Evolutionary conservation across 2,797 vertebrate species (phyloP), one percentile per base, ranked within the genome.

Genomic region (Onychomys arenicola): DNA sequence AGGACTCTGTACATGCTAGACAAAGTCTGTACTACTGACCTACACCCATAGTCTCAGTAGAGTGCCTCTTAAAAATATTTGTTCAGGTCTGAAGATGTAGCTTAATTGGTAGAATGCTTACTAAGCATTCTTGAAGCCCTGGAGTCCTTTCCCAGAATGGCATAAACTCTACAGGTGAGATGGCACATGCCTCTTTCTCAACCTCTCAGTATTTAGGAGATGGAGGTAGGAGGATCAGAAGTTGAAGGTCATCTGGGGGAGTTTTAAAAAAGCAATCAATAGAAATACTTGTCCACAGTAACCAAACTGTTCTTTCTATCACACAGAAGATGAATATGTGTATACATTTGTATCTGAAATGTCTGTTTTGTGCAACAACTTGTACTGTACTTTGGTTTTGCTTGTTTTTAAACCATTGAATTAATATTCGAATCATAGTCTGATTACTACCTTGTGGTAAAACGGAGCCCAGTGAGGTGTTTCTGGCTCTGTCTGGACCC

Each of bases 261-360:
- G 21, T 69, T 49, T 61, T 49, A 23, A 73, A 71, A 59, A n/a
- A 43, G 14, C 25, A 63, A 29, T 61, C 25, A 43, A 32, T 43
- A 71, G 65, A 71, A 94, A 94, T 90, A 83, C n/a, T 91, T 78
- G 0, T 88, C 84, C 34, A 82, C 5, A 65, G 17, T 92, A 57
- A 94, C 40, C 90, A 92, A 43, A 96, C 2, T 92, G 16, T 19
- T 91, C 92, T 94, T 82, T 95, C 96, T 92, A 14, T 80, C 69
- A 78, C 0, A 81, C 7, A 69, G 52, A 91, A 87, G 27, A 49
- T 27, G 19, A 11, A 11, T 71, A 1, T 57, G 7, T 16, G 2
- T 55, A 10, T 40, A 69, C 1, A 46, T 61, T 65, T 17, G 6
- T 76, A n/a, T 71, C 27, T 90, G 40, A 84, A 96, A 71, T 91